A percentile compares a stretch with the other conserved stretches of the same genome.
These are phyloP conservation scores for Ommatoiulus sabulosus DNA, from an alignment of 2,888 invertebrate genomes.

Conservation along the genomic window DNA sequence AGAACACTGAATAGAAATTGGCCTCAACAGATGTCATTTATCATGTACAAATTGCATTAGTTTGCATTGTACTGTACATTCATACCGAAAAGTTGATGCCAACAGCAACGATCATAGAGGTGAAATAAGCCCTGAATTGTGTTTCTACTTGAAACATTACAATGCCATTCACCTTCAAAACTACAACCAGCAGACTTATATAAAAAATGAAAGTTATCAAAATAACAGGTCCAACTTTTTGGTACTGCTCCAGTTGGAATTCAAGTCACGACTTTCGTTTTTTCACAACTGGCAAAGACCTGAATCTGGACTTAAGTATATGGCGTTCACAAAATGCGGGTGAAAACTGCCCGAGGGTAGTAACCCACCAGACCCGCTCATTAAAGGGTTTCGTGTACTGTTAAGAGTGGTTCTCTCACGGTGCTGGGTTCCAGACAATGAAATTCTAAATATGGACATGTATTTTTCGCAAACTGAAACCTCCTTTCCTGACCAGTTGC, in stretches of 20 bases:
- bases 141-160: no score
- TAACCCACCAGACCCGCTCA: not conserved
- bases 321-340: not conserved
- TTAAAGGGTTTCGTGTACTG: not conserved
- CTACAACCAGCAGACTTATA: not conserved
- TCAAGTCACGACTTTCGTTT: slow-evolving; percentile 12
- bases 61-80: no score
- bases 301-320: not conserved
- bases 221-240: not conserved
- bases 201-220: not conserved
- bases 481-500: not conserved
- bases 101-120: no score
- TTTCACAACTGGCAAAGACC: not conserved
- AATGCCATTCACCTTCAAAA: not conserved
- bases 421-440: not conserved
- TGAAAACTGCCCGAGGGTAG: not conserved
- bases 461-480: not conserved
- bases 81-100: no score
- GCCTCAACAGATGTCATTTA: no score
- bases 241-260: slow-evolving; percentile 14
- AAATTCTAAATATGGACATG: not conserved
- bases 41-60: no score
- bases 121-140: no score
- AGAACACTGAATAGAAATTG: no score
- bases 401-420: not conserved